These are phyloP conservation scores for Rhinoderma darwinii DNA, from an alignment of 2,113 vertebrate genomes.

Conservation along the genomic window DNA sequence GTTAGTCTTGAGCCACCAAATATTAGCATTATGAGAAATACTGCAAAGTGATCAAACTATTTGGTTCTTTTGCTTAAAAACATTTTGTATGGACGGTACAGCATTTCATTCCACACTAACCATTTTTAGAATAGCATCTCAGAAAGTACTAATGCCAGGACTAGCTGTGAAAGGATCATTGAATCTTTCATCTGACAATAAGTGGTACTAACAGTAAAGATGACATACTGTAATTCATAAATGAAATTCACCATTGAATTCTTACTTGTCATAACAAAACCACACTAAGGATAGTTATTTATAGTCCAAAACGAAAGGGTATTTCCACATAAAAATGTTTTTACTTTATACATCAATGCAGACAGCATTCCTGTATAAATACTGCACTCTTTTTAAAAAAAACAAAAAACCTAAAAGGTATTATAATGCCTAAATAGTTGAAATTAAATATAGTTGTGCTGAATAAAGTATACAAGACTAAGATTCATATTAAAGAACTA, in stretches of 20 bases:
- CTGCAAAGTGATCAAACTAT: too few species aligned
- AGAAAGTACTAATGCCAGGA: constrained; percentile 12
- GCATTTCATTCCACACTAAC: not conserved
- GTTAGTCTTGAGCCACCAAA: too few species aligned
- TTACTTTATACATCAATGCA: not conserved
- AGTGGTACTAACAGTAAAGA: constrained; percentile 21
- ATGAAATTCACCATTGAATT: not conserved
- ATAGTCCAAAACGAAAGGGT: not conserved
- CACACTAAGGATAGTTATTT: not conserved
- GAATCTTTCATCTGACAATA: constrained; percentile 34
- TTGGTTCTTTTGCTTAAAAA: too few species aligned
- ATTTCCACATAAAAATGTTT: not conserved
- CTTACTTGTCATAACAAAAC: not conserved
- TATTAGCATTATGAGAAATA: too few species aligned
- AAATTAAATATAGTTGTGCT: too few species aligned
- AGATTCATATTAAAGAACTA: too few species aligned
- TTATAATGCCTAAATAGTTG: too few species aligned
- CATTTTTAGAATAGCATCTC: constrained; percentile 11
- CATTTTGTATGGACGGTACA: too few species aligned
- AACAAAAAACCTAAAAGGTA: too few species aligned
- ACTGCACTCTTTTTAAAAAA: too few species aligned
- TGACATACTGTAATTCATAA: not conserved
- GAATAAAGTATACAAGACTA: too few species aligned
- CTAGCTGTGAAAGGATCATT: constrained; percentile 16
- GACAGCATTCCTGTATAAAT: too few species aligned